phyloP scores from a whole-genome alignment of 1,140 invertebrate genomes.

The Penaeus indicus region DNA sequence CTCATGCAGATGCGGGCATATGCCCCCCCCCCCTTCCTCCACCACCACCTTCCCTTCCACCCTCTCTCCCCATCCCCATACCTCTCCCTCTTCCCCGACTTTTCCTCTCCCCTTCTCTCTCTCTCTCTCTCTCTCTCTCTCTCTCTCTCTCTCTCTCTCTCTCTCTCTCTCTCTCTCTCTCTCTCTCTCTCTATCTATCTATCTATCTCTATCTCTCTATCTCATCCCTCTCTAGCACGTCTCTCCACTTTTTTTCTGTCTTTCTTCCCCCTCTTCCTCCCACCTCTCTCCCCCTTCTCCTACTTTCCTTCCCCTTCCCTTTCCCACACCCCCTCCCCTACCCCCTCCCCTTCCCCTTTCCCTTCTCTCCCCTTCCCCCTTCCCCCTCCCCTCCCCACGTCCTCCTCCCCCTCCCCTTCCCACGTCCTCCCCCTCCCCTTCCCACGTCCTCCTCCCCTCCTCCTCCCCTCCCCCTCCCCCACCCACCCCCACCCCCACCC shows the following conservation, averaged over 20 bases:
- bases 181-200: too few species aligned
- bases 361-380: background rate
- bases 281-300: background rate
- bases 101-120: too few species aligned
- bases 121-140: too few species aligned
- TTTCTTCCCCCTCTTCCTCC: background rate
- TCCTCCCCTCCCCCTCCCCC: background rate
- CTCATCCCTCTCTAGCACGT: too few species aligned
- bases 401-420: background rate
- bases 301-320: background rate
- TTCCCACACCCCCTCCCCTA: background rate
- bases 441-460: background rate
- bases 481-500: background rate
- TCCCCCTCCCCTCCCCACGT: too few species aligned
- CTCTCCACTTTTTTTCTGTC: background rate
- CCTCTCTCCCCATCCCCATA: background rate
- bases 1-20: background rate
- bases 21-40: background rate
- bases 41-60: background rate
- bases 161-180: too few species aligned
- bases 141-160: too few species aligned
- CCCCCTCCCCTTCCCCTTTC: background rate
- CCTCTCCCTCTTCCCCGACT: too few species aligned
- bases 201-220: too few species aligned
- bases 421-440: background rate